Conservation (phyloP, 2,888 invertebrate genomes). For the Lycophotia porphyrea region DNA sequence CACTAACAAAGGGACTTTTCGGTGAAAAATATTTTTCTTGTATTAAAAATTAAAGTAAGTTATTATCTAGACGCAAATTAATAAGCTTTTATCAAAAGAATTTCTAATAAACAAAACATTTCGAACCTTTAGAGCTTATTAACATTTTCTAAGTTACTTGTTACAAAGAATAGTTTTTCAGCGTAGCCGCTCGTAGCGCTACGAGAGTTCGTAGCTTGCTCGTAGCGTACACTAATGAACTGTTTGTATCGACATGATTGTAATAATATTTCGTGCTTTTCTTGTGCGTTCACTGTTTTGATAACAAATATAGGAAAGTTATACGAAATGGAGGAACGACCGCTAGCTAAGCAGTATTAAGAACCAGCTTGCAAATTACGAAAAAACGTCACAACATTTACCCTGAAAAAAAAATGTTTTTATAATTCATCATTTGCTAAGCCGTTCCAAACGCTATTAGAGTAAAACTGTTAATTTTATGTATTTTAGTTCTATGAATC, state of each 20-base stretch:
- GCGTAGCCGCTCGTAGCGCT: constrained; percentile 45
- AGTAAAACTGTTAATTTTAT: background rate
- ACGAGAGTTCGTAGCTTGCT: constrained; percentile 25
- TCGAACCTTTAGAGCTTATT: constrained; percentile 50
- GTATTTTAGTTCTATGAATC: background rate
- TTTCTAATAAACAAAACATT: constrained; percentile 52
- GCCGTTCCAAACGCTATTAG: background rate
- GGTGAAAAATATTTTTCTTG: constrained; percentile 24
- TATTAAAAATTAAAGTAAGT: constrained; percentile 37
- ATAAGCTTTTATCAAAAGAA: constrained; percentile 47
- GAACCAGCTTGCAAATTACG: background rate
- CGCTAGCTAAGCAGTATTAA: background rate
- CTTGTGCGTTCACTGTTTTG: background rate
- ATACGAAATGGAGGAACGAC: background rate
- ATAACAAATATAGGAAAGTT: background rate
- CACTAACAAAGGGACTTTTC: constrained; percentile 1
- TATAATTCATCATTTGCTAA: background rate
- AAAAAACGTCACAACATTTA: background rate
- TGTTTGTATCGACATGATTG: constrained; percentile 1
- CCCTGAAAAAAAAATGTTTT: background rate
- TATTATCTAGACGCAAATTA: constrained; percentile 48
- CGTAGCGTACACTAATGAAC: constrained; percentile 37
- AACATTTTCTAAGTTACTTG: constrained; percentile 47
- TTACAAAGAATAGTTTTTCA: constrained; percentile 40
- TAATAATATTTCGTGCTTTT: constrained; percentile 1